Evolutionary conservation across 2,113 vertebrate species (phyloP), one percentile per base, ranked within the genome.

Genomic region (Pygoscelis adeliae): DNA sequence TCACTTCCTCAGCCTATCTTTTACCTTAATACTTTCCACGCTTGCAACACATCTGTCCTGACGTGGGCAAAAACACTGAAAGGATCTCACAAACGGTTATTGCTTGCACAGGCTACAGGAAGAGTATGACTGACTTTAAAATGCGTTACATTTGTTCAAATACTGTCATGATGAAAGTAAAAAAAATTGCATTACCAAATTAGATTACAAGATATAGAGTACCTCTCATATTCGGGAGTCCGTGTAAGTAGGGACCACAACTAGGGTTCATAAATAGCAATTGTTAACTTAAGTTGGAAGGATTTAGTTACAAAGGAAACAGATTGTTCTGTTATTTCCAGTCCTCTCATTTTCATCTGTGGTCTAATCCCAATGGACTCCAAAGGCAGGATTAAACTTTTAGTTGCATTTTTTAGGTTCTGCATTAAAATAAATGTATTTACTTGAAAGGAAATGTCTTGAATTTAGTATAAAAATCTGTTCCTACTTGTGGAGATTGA

Each of bases 231-330:
- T 30, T 76, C 1, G 3, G 15, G 53, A 72, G 26, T 26, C 62
- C 0, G 0, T 82, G 15, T 76, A 76, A 79, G 70, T 49, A 50
- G 36, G 47, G 58, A 52, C 65, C 61, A 15, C 3, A 11, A 61
- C 49, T 59, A 50, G 59, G 25, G 20, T 58, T 93, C 56, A 44
- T 74, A 76, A 69, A 58, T 38, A 83, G 53, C 77, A 78, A 19
- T 67, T 89, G 58, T 70, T 87, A 84, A 50, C 86, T 79, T 72
- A 87, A 42, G 20, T 52, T 91, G 62, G 49, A 76, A 91, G 83
- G 74, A 47, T 93, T 94, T 92, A 70, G 16, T 88, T 94, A 70
- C 42, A 93, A 83, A 94, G 70, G 73, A 93, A 22, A 71, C 40
- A 26, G 82, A 47, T 90, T 77, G 36, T 80, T 94, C 56, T 92